Evolutionary conservation across 1,140 invertebrate genomes (phyloP).

Genomic region (Pseudomyrmex pallidus): DNA sequence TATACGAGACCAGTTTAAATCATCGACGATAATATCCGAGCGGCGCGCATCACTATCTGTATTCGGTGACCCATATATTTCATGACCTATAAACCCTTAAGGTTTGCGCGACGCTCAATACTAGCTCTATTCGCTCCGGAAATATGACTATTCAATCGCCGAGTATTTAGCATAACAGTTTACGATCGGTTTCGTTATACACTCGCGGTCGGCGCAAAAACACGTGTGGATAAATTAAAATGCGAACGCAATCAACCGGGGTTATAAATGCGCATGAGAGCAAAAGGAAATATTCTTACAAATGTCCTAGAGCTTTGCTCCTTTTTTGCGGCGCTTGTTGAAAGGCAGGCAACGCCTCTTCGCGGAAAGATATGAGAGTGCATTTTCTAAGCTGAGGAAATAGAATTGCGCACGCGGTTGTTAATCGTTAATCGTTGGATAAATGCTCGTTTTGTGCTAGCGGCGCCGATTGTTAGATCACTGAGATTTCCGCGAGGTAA

Average conservation of each 20-base stretch:
- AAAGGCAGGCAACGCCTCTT: constrained; percentile 59
- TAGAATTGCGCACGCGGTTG: constrained; percentile 61
- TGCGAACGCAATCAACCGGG: constrained; percentile 14
- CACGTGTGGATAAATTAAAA: constrained; percentile 24
- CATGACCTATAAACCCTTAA: too few relatives aligned
- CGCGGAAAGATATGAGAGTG: constrained; percentile 68
- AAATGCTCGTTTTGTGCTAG: constrained; percentile 36
- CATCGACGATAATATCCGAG: too few relatives aligned
- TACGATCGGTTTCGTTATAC: constrained; percentile 44
- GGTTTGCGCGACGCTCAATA: neutral
- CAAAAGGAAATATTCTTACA: constrained; percentile 21
- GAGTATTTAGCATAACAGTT: constrained; percentile 31
- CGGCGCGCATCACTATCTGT: too few relatives aligned
- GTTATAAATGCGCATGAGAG: constrained; percentile 3
- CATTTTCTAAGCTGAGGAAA: constrained; percentile 61
- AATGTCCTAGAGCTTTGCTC: constrained; percentile 1
- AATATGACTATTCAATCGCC: constrained; percentile 12
- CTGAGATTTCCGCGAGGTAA: constrained; percentile 3
- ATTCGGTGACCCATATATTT: too few relatives aligned
- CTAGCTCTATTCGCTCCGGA: constrained; percentile 15
- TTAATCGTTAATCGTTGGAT: constrained; percentile 58
- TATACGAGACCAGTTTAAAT: too few relatives aligned
- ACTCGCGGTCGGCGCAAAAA: neutral
- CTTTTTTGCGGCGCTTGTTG: constrained; percentile 46
- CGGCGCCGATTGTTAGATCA: neutral